phyloP scores from a whole-genome alignment of 2,888 invertebrate genomes.

The Drosophila neutralis region DNA sequence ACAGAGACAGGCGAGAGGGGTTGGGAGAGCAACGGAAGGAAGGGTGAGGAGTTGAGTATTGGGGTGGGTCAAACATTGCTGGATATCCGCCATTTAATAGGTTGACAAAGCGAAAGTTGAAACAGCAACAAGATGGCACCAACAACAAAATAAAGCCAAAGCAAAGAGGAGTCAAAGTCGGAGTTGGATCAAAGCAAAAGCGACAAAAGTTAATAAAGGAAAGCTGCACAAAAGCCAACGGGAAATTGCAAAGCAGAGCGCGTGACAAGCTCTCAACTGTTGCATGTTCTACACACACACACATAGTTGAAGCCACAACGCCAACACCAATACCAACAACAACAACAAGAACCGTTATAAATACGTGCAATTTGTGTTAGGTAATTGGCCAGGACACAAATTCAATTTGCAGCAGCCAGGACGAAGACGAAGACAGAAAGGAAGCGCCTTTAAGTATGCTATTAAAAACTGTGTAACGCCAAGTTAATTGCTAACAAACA shows the following conservation, averaged over 20 bases:
- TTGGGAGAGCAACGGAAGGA: too few species aligned
- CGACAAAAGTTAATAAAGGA: slow-evolving; percentile 41
- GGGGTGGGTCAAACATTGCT: slow-evolving; percentile 33
- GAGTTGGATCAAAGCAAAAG: slow-evolving; percentile 29
- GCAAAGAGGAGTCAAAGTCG: not conserved
- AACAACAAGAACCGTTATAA: slow-evolving; percentile 13
- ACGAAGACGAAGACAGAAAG: not conserved
- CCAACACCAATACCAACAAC: not conserved
- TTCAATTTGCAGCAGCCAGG: slow-evolving; percentile 21
- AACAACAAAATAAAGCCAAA: not conserved
- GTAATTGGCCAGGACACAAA: slow-evolving; percentile 40
- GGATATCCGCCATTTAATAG: slow-evolving; percentile 45
- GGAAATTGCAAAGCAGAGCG: slow-evolving; percentile 43
- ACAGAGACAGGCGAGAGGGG: not conserved
- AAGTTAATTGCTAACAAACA: slow-evolving; percentile 77
- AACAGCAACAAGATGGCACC: not conserved
- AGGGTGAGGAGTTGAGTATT: not conserved
- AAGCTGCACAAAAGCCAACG: slow-evolving; percentile 35
- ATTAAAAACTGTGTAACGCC: slow-evolving; percentile 72
- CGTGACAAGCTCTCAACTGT: slow-evolving; percentile 44
- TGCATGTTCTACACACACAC: slow-evolving; percentile 34
- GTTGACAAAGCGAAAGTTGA: slow-evolving; percentile 16
- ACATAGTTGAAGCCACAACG: not conserved
- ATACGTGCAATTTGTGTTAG: slow-evolving; percentile 45
- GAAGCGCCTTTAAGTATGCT: slow-evolving; percentile 59